These are phyloP conservation scores for Andricus curvator DNA, from an alignment of 2,888 invertebrate species.

Conservation along the genomic window DNA sequence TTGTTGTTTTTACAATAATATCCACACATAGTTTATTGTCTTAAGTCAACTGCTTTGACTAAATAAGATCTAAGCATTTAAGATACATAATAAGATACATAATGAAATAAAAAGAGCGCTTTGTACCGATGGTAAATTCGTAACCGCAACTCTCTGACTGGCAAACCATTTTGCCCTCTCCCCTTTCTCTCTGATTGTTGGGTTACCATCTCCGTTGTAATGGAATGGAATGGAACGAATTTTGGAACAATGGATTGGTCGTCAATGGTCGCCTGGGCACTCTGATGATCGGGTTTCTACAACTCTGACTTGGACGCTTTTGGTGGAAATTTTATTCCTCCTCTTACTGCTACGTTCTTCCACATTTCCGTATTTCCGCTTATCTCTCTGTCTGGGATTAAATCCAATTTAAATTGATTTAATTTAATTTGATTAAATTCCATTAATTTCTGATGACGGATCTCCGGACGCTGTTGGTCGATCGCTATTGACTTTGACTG, in stretches of 20 bases:
- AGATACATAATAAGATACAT: conserved; percentile 43
- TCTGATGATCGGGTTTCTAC: conserved; percentile 61
- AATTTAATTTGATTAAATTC: neutral
- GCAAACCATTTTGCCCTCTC: conserved; percentile 84
- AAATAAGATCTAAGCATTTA: conserved; percentile 43
- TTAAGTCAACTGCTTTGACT: conserved; percentile 40
- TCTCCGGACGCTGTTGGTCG: conserved; percentile 38
- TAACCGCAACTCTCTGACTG: conserved; percentile 81
- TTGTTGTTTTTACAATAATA: conserved; percentile 37
- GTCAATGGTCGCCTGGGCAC: conserved; percentile 69
- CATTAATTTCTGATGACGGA: conserved; percentile 6
- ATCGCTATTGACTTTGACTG: conserved; percentile 8
- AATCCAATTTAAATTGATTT: neutral
- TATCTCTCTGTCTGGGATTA: conserved; percentile 38
- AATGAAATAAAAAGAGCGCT: conserved; percentile 52
- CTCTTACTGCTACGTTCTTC: conserved; percentile 64
- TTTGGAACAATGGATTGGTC: conserved; percentile 71
- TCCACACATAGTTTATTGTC: conserved; percentile 34
- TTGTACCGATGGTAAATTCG: conserved; percentile 61
- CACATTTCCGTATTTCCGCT: conserved; percentile 63
- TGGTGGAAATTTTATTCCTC: conserved; percentile 50
- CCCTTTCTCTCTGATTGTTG: conserved; percentile 84
- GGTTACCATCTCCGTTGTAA: conserved; percentile 81
- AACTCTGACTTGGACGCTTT: conserved; percentile 49
- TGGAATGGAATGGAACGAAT: conserved; percentile 77